Conservation (phyloP, 2,797 vertebrate genomes). For the Lindbergichthys nudifrons region DNA sequence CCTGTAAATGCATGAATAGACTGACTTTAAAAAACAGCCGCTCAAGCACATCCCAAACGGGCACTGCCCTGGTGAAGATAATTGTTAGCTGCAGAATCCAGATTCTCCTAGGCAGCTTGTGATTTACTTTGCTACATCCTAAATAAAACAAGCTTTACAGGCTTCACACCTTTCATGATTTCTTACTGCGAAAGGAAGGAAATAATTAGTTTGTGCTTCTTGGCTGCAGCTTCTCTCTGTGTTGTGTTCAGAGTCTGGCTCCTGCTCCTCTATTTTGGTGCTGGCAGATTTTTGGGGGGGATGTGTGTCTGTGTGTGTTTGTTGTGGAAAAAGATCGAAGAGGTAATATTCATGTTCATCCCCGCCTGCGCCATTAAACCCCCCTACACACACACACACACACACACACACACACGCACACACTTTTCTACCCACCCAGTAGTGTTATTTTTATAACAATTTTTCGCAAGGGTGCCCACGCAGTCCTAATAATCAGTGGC, state of each 20-base stretch:
- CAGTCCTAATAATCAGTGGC: conserved; percentile 75
- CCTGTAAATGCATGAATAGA: no score
- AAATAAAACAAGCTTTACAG: conserved; percentile 20
- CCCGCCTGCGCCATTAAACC: conserved; percentile 32
- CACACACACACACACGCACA: no score
- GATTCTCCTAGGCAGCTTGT: neutral
- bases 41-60: no score
- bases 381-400: neutral
- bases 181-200: conserved; percentile 31
- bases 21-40: no score
- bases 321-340: conserved; percentile 30
- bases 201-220: conserved; percentile 27
- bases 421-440: conserved; percentile 47
- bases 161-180: conserved; percentile 36
- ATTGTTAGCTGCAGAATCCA: neutral
- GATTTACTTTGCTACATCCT: conserved; percentile 20
- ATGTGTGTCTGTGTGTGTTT: neutral
- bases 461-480: conserved; percentile 75
- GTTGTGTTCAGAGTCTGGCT: conserved; percentile 39
- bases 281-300: conserved; percentile 7
- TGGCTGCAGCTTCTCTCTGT: neutral
- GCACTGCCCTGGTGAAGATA: neutral
- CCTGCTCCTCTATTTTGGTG: conserved; percentile 24
- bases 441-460: conserved; percentile 66
- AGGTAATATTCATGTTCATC: conserved; percentile 33